phyloP scores from a whole-genome alignment of 1,140 invertebrate species.

The Scaptomyza graminum region DNA sequence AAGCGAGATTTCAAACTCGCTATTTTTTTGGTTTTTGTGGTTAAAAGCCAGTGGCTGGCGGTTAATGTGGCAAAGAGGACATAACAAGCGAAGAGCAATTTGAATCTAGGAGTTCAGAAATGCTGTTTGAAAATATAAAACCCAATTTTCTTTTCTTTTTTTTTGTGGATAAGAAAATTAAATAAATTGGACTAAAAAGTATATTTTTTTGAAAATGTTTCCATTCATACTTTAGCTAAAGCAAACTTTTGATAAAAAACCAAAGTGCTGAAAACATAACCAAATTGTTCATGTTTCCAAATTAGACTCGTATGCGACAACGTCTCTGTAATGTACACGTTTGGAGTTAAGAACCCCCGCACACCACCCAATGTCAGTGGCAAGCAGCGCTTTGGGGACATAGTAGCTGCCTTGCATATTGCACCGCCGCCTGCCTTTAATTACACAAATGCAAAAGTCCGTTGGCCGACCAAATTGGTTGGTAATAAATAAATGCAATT shows the following conservation, averaged over 20 bases:
- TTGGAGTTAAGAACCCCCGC: conserved; percentile 42
- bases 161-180: no score
- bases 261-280: no score
- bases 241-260: no score
- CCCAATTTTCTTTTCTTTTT: no score
- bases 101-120: no score
- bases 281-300: no score
- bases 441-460: conserved; percentile 79
- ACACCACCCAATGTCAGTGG: conserved; percentile 41
- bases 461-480: conserved; percentile 69
- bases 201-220: no score
- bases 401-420: conserved; percentile 11
- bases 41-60: conserved; percentile 19
- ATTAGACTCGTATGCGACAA: not conserved
- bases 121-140: no score
- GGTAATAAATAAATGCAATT: conserved; percentile 83
- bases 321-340: not conserved
- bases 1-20: conserved; percentile 18
- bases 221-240: no score
- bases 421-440: conserved; percentile 65
- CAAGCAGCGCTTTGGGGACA: conserved; percentile 21
- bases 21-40: conserved; percentile 1
- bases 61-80: not conserved
- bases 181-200: no score
- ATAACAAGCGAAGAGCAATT: no score